A percentile compares a stretch with the other conserved stretches of the same genome.
Evolutionary conservation across 2,797 vertebrate species (phyloP).

Genomic region (Oceanodroma leucorhoa): DNA sequence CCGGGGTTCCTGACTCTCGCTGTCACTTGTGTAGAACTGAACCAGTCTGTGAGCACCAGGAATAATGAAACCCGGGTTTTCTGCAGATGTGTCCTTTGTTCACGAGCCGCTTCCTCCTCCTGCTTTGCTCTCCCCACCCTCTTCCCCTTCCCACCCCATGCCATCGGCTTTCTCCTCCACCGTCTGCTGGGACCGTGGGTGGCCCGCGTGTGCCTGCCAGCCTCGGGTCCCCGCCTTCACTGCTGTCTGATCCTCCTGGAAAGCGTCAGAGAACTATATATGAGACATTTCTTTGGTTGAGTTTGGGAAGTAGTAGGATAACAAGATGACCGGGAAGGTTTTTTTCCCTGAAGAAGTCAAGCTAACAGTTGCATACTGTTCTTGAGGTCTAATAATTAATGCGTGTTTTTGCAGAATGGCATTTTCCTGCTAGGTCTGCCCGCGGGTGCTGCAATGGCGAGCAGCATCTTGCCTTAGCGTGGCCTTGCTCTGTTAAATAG

Average conservation of each 20-base stretch:
- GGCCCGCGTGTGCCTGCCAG: not conserved
- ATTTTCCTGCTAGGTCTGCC: not conserved
- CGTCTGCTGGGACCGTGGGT: fast-evolving
- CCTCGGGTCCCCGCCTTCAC: not conserved
- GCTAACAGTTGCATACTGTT: no score
- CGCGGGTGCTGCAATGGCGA: fast-evolving
- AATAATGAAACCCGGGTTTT: not conserved
- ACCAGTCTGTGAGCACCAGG: not conserved
- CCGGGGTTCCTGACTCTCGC: fast-evolving
- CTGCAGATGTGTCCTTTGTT: not conserved
- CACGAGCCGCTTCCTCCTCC: not conserved
- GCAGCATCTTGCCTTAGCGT: fast-evolving
- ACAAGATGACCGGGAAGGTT: fast-evolving
- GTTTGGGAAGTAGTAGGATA: no score
- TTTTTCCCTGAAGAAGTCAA: not conserved
- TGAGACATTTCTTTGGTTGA: not conserved
- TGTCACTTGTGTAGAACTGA: fast-evolving
- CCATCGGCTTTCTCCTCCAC: not conserved
- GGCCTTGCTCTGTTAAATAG: not conserved
- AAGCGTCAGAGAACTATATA: fast-evolving
- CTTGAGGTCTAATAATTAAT: not conserved
- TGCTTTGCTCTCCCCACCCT: not conserved
- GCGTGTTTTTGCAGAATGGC: not conserved
- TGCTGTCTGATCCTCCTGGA: fast-evolving
- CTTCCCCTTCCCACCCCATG: not conserved